Evolutionary conservation across 2,888 invertebrate species (phyloP).

Genomic region (Hypsopygia costalis): DNA sequence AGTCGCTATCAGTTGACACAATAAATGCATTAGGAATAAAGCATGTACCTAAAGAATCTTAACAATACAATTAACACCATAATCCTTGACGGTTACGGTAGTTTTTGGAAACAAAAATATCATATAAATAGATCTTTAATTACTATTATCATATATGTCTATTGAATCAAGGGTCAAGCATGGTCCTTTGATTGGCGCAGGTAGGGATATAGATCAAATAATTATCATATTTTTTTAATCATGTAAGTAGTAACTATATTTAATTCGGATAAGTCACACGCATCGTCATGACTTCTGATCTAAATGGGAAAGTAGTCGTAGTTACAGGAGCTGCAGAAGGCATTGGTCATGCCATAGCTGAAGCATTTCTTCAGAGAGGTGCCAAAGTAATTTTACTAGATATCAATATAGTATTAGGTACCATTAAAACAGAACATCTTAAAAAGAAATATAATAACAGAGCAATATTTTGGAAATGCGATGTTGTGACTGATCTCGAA

Average conservation of each 20-base stretch:
- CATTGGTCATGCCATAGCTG: background rate
- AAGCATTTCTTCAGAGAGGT: background rate
- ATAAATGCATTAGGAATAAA: too few species aligned
- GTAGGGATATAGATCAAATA: too few species aligned
- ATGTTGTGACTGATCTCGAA: background rate
- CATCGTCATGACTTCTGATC: background rate
- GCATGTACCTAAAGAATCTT: too few species aligned
- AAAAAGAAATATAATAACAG: background rate
- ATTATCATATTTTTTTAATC: too few species aligned
- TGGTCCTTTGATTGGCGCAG: too few species aligned
- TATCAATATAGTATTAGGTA: background rate
- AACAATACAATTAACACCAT: too few species aligned
- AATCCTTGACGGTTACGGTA: too few species aligned
- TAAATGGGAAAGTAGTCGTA: slow-evolving; percentile 15
- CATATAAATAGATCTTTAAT: too few species aligned
- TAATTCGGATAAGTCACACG: slow-evolving; percentile 24
- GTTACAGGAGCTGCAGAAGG: background rate
- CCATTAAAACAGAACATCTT: background rate
- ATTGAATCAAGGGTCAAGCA: too few species aligned
- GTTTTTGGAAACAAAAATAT: too few species aligned
- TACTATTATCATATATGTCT: too few species aligned
- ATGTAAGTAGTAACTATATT: slow-evolving; percentile 6
- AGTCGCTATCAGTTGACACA: too few species aligned
- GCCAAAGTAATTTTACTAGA: background rate
- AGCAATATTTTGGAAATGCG: background rate